Evolutionary conservation across 2,888 invertebrate species (phyloP), one percentile per base, ranked within the genome.

Genomic region (Marasmarcha lunaedactyla): DNA sequence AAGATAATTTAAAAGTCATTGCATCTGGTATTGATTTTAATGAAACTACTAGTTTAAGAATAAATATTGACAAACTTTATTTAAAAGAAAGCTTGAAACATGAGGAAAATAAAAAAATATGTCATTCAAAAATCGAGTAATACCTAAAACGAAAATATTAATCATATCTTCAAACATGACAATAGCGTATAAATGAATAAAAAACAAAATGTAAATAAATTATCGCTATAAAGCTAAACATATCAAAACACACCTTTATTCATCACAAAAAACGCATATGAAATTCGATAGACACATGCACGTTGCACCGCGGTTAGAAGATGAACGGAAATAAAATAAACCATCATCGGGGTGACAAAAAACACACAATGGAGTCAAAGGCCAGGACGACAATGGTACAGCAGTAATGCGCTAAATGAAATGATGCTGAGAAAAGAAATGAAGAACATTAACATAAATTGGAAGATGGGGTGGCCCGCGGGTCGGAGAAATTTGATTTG

Each of bases 311-410:
- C 7, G 7, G 3, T 7, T 20, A 5, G 20, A 3, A 20, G 20
- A 20, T 7, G 7, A 77, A 74, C 77, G 81, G 79, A 81, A 78
- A 83, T 83, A 74, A 83, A 83, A 79, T 81, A 71, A 78, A 79
- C 78, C 69, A 55, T 51, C 57, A 58, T 56, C 54, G 62, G 55
- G 58, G 63, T 64, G 59, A 78, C 71, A 81, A 81, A 79, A 81
- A 83, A 77, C 64, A 71, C 54, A 83, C 83, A 83, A 81, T 81
- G 45, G 74, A 78, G 83, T 78, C 81, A 81, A 78, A 81, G 81
- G 77, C 71, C 72, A 43, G 55, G 59, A 70, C 71, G 73, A 81
- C 81, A 81, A 79, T 74, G 61, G 13, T 20, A 9, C 51, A 52
- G 58, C 59, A 51, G 51, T 52, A 50, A 73, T 73, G 73, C 73